phyloP scores from a whole-genome alignment of 2,797 vertebrate species.

The Lophotriccus pileatus region DNA sequence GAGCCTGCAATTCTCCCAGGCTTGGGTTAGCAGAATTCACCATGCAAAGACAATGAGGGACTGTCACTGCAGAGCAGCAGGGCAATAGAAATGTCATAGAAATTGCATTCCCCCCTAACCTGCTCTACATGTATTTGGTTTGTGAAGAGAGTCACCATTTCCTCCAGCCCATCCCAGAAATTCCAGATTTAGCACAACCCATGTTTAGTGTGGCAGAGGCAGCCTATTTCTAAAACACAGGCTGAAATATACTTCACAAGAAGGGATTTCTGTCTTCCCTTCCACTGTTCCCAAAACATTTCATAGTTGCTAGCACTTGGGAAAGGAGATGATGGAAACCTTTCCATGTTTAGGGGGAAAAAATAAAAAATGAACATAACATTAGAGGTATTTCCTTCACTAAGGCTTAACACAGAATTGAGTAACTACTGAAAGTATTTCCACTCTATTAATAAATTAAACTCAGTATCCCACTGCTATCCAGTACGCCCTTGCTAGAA shows the following conservation, averaged over 20 bases:
- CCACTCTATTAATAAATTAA: background rate
- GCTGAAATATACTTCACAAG: slow-evolving; percentile 1
- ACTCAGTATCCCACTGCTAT: background rate
- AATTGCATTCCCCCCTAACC: background rate
- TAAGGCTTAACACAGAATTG: background rate
- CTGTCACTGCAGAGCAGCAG: background rate
- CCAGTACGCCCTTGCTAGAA: background rate
- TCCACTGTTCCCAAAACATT: background rate
- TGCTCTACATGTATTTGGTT: slow-evolving; percentile 32
- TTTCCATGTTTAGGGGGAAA: background rate
- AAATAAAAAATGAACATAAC: background rate
- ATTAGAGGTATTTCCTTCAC: background rate
- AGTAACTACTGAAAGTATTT: background rate
- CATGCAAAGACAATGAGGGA: background rate
- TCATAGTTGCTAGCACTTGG: background rate
- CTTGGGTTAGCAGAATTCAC: background rate
- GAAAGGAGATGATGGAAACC: background rate
- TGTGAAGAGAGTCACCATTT: slow-evolving; percentile 36
- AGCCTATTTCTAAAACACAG: slow-evolving; percentile 28
- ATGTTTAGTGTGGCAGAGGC: slow-evolving; percentile 40
- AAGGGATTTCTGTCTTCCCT: background rate
- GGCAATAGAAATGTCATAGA: background rate
- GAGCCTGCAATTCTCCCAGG: background rate
- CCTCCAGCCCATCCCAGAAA: slow-evolving; percentile 48
- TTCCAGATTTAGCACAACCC: slow-evolving; percentile 57